phyloP scores from a whole-genome alignment of 2,888 invertebrate species.

The Cyrtodaria siliqua region DNA sequence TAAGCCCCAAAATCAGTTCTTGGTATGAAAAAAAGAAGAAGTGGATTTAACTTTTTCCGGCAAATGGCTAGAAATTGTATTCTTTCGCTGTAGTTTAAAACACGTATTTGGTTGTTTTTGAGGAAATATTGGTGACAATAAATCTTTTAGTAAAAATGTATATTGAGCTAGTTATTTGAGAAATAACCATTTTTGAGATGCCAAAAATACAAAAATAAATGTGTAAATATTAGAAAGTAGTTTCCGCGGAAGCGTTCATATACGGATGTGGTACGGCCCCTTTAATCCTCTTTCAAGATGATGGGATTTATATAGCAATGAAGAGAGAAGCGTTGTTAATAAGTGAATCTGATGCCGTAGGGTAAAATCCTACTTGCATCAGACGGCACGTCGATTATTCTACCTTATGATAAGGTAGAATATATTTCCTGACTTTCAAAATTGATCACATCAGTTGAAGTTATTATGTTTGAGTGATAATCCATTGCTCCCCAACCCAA shows the following conservation, averaged over 20 bases:
- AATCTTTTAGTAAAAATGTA: too few relatives aligned
- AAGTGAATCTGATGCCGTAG: constrained; percentile 53
- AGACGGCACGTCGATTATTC: constrained; percentile 3
- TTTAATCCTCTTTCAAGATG: constrained; percentile 81
- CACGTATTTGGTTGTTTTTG: too few relatives aligned
- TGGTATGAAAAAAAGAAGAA: constrained; percentile 19
- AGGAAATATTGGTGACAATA: too few relatives aligned
- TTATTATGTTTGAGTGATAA: constrained; percentile 24
- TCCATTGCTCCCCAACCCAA: constrained; percentile 14
- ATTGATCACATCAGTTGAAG: background rate
- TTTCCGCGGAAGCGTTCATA: constrained; percentile 51
- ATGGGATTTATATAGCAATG: constrained; percentile 76
- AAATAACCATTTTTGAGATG: too few relatives aligned
- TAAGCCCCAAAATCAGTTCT: too few relatives aligned
- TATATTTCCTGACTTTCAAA: background rate
- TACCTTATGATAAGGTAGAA: constrained; percentile 5
- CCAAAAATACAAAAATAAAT: too few relatives aligned
- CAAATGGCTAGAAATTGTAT: constrained; percentile 13
- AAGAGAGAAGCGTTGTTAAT: constrained; percentile 70
- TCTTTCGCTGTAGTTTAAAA: constrained; percentile 17
- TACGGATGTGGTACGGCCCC: constrained; percentile 67
- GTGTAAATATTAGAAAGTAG: constrained; percentile 31
- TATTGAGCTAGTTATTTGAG: too few relatives aligned
- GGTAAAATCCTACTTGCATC: constrained; percentile 36
- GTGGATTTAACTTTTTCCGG: constrained; percentile 19